Conservation (phyloP, 1,140 invertebrate genomes). For the Chionoecetes opilio region DNA sequence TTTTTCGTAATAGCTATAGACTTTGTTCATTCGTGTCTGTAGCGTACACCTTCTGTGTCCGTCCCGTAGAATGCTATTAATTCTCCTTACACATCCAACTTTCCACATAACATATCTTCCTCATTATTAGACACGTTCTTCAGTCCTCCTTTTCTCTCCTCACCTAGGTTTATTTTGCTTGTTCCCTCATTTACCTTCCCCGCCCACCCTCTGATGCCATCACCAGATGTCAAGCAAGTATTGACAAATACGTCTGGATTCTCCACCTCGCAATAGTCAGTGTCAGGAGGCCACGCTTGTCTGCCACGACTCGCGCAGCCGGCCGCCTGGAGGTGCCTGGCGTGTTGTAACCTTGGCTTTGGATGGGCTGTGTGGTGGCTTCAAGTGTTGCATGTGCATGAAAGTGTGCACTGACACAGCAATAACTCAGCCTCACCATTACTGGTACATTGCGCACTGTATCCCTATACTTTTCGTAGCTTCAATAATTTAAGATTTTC, state of each 20-base stretch:
- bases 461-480: not conserved
- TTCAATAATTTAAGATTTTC: not conserved
- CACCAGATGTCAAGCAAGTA: not conserved
- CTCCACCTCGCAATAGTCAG: not conserved
- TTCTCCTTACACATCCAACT: no score
- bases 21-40: no score
- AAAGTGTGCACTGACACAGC: no score
- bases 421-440: no score
- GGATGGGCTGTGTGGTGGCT: no score
- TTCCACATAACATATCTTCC: no score
- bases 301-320: not conserved
- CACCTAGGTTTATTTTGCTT: not conserved
- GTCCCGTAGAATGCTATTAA: no score
- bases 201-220: not conserved
- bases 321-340: not conserved
- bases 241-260: not conserved
- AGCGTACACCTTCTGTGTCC: no score
- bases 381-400: no score
- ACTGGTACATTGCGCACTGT: no score
- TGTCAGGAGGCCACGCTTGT: not conserved
- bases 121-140: not conserved
- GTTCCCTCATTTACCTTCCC: not conserved
- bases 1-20: no score
- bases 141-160: not conserved
- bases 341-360: no score